phyloP scores from a whole-genome alignment of 2,888 invertebrate genomes.

The Empis stercorea region DNA sequence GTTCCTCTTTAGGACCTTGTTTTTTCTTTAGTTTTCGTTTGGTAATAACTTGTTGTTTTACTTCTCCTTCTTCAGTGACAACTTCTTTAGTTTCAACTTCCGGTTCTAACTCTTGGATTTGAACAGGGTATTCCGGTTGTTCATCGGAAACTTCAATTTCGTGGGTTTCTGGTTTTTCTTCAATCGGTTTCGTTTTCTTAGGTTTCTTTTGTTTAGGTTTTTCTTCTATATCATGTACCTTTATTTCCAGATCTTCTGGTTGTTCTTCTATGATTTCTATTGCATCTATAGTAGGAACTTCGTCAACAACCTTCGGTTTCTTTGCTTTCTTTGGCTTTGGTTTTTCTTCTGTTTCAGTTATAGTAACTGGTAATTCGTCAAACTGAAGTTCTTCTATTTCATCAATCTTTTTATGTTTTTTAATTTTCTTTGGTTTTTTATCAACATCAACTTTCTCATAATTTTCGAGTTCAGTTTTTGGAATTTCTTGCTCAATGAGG shows the following conservation, averaged over 20 bases:
- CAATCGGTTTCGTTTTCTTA: conserved; percentile 14
- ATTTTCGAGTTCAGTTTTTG: conserved; percentile 30
- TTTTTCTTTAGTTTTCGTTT: conserved; percentile 30
- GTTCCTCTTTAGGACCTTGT: conserved; percentile 32
- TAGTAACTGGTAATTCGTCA: background rate
- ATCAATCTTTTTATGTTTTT: conserved; percentile 21
- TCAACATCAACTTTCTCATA: conserved; percentile 29
- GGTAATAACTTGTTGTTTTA: conserved; percentile 25
- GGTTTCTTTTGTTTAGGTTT: conserved; percentile 18
- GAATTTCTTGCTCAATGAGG: conserved; percentile 29
- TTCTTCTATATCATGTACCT: background rate
- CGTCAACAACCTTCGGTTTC: conserved; percentile 12
- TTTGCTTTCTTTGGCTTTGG: conserved; percentile 20
- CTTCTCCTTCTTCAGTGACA: conserved; percentile 19
- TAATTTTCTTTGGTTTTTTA: conserved; percentile 38
- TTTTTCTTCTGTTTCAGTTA: background rate
- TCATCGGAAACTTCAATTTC: conserved; percentile 13
- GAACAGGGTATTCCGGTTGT: conserved; percentile 11
- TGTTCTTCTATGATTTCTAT: conserved; percentile 13
- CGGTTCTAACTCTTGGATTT: conserved; percentile 22
- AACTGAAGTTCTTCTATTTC: conserved; percentile 15
- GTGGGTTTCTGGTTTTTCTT: conserved; percentile 9
- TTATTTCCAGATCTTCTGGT: conserved; percentile 5
- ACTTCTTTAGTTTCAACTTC: conserved; percentile 17
- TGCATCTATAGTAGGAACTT: conserved; percentile 9